A percentile compares a stretch with the other conserved stretches of the same genome.
phyloP scores from a whole-genome alignment of 2,888 invertebrate species.

The Herminia tarsipennalis region DNA sequence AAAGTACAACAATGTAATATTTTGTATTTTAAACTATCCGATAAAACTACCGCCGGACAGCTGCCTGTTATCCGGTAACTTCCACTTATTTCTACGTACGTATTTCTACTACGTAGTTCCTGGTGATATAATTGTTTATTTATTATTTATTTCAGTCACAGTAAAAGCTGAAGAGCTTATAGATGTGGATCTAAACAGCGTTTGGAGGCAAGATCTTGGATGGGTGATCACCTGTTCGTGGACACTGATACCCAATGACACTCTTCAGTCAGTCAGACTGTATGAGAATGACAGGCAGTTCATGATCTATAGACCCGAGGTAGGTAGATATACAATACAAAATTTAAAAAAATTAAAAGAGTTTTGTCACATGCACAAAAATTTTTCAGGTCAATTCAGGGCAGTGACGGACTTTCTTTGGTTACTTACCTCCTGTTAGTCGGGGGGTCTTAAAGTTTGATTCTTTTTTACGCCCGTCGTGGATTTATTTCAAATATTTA shows the following conservation, averaged over 20 bases:
- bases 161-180: slow-evolving; percentile 34
- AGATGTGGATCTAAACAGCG: slow-evolving; percentile 55
- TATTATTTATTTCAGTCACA: slow-evolving; percentile 41
- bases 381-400: no score
- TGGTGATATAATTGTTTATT: neutral
- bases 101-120: neutral
- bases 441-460: no score
- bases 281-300: slow-evolving; percentile 65
- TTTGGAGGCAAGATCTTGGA: slow-evolving; percentile 63
- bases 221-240: slow-evolving; percentile 70
- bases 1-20: no score
- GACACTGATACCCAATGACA: slow-evolving; percentile 57
- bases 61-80: no score
- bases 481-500: no score
- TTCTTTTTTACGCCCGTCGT: no score
- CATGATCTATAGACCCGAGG: slow-evolving; percentile 71
- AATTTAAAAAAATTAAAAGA: neutral
- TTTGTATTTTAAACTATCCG: no score
- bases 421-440: no score
- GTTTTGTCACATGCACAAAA: no score
- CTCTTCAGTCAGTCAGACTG: slow-evolving; percentile 68
- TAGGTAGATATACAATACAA: slow-evolving; percentile 33
- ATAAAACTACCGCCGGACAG: no score
- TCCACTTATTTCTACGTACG: no score
- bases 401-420: no score